phyloP scores from a whole-genome alignment of 2,113 vertebrate genomes.

The Zosterops japonicus region DNA sequence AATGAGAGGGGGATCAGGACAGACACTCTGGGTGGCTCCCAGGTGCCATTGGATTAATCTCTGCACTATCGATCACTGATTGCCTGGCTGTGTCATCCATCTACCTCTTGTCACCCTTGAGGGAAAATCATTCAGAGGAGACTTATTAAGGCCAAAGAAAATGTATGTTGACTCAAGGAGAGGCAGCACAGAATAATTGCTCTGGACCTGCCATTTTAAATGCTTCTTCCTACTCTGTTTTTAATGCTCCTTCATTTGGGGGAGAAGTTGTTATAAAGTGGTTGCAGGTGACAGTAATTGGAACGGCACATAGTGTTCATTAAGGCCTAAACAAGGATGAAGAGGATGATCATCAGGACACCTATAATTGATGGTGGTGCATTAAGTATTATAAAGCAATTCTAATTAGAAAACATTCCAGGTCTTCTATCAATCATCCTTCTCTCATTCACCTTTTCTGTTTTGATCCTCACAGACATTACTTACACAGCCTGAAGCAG shows the following conservation, averaged over 20 bases:
- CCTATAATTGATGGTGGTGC: background rate
- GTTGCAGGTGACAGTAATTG: background rate
- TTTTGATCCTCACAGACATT: background rate
- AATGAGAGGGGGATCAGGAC: background rate
- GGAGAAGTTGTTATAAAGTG: background rate
- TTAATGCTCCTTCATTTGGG: background rate
- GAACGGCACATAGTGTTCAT: background rate
- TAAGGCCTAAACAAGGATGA: constrained; percentile 39
- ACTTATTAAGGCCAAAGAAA: constrained; percentile 22
- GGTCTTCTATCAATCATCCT: constrained; percentile 27
- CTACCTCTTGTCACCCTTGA: background rate
- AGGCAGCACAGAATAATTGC: background rate
- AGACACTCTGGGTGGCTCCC: accelerated
- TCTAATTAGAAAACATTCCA: constrained; percentile 36
- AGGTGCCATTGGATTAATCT: background rate
- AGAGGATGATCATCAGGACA: background rate
- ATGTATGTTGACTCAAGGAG: background rate
- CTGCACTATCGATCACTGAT: background rate
- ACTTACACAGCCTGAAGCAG: background rate
- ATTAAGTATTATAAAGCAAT: constrained; percentile 13
- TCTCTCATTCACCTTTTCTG: background rate
- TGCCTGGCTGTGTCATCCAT: background rate
- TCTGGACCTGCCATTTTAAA: background rate
- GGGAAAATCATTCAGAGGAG: constrained; percentile 36
- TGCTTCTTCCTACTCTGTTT: background rate